Percentiles rank a stretch among this genome's conserved stretches.
Evolutionary conservation across 1,140 invertebrate genomes (phyloP).

Genomic region (Nylanderia fulva): DNA sequence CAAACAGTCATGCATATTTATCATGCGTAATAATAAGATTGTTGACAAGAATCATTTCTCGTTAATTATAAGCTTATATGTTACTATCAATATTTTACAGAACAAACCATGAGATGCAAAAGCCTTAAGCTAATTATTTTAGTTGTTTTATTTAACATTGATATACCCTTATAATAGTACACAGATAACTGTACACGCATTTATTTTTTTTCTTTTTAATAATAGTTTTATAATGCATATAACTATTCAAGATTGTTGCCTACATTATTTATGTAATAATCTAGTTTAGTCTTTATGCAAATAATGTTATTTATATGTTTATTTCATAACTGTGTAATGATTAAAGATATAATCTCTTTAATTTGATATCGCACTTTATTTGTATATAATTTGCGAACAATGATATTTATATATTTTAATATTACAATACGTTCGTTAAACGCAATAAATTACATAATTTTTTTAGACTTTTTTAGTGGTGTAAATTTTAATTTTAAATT

Average conservation of each 20-base stretch:
- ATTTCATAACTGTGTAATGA: background rate
- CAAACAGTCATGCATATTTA: conserved; percentile 1
- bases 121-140: background rate
- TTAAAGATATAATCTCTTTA: background rate
- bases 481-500: background rate
- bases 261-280: no score
- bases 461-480: no score
- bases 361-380: background rate
- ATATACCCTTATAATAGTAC: background rate
- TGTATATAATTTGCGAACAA: background rate
- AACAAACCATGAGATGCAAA: background rate
- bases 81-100: background rate
- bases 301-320: background rate
- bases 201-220: background rate
- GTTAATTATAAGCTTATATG: conserved; percentile 25
- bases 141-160: background rate
- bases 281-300: background rate
- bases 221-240: background rate
- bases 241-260: background rate
- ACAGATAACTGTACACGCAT: background rate
- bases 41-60: background rate
- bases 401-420: background rate
- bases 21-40: background rate
- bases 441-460: background rate
- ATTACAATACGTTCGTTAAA: background rate